Evolutionary conservation across 2,888 invertebrate species (phyloP).

Genomic region (Xanthia icteritia): DNA sequence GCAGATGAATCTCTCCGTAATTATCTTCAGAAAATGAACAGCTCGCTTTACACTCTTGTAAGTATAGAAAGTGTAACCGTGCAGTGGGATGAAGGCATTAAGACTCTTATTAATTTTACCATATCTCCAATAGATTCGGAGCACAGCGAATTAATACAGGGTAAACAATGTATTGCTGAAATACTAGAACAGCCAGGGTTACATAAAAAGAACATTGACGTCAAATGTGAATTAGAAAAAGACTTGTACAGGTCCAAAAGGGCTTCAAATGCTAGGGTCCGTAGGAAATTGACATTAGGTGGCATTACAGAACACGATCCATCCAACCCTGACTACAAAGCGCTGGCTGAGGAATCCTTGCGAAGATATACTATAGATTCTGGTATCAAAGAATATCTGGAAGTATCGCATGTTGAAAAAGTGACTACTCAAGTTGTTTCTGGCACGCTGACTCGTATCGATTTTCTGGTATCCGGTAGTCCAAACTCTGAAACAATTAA

Average conservation of each 20-base stretch:
- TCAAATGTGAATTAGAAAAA: slow-evolving; percentile 61
- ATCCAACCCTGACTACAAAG: slow-evolving; percentile 56
- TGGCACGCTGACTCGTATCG: slow-evolving; percentile 57
- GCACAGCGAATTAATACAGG: slow-evolving; percentile 27
- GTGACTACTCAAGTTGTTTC: slow-evolving; percentile 66
- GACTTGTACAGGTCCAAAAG: slow-evolving; percentile 57
- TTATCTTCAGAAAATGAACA: slow-evolving; percentile 52
- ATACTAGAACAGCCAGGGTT: slow-evolving; percentile 64
- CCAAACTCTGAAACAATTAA: background rate
- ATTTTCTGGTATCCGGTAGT: slow-evolving; percentile 52
- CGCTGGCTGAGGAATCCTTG: slow-evolving; percentile 69
- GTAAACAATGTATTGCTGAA: slow-evolving; percentile 59
- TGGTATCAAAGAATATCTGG: slow-evolving; percentile 29
- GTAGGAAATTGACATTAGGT: background rate
- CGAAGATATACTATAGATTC: slow-evolving; percentile 59
- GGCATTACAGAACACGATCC: slow-evolving; percentile 64
- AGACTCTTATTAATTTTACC: slow-evolving; percentile 62
- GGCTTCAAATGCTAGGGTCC: background rate
- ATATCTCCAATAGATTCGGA: slow-evolving; percentile 67
- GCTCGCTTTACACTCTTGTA: slow-evolving; percentile 41
- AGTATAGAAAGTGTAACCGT: slow-evolving; percentile 47
- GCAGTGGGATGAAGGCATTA: slow-evolving; percentile 62
- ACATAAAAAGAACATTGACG: slow-evolving; percentile 60
- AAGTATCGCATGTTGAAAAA: slow-evolving; percentile 53
- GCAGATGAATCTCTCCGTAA: slow-evolving; percentile 70